Percentiles rank a stretch among this genome's conserved stretches.
These are phyloP conservation scores for Nemoura dubitans DNA, from an alignment of 2,888 invertebrate genomes.

Conservation along the genomic window DNA sequence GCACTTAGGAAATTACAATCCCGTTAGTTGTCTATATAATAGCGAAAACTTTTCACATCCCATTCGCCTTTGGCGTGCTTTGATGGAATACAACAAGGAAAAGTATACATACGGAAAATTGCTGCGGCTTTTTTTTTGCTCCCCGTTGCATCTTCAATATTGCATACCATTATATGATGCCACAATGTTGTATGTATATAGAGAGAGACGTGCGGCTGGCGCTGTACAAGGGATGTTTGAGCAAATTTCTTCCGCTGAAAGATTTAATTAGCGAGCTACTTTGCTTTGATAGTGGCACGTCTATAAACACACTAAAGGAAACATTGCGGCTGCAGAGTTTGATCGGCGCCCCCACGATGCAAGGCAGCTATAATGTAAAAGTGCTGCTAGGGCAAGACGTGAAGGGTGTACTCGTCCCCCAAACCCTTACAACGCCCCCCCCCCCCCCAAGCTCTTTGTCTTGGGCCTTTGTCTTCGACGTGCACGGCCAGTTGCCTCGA, in stretches of 20 bases:
- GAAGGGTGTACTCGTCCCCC: not conserved
- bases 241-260: not conserved
- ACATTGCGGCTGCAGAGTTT: not conserved
- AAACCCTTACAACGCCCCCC: not conserved
- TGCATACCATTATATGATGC: not conserved
- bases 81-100: no score
- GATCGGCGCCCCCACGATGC: not conserved
- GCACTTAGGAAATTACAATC: not conserved
- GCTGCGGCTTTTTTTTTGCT: not conserved
- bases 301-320: not conserved
- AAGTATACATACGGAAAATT: not conserved
- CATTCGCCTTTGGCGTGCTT: not conserved
- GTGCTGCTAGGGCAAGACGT: not conserved
- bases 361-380: not conserved
- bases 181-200: no score
- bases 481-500: not conserved
- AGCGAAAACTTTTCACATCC: not conserved
- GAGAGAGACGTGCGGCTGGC: no score
- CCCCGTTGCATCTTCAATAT: not conserved
- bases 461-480: not conserved
- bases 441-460: not conserved
- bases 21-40: not conserved
- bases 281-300: not conserved
- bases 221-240: not conserved
- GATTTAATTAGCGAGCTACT: not conserved